A percentile compares a stretch with the other conserved stretches of the same genome.
These are phyloP conservation scores for Pseudorasbora parva DNA, from an alignment of 2,113 vertebrate species.

Conservation along the genomic window DNA sequence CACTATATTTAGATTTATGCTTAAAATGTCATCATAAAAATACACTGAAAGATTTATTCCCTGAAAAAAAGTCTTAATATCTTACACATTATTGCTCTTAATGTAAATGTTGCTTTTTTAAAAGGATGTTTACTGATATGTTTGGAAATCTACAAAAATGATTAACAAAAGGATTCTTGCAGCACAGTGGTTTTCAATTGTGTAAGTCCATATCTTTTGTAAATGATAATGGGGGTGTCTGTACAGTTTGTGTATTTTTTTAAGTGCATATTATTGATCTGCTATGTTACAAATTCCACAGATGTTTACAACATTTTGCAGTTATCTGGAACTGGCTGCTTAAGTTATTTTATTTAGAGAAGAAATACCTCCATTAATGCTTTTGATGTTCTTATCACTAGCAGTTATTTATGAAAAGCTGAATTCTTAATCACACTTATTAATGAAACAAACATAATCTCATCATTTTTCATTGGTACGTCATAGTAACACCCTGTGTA, in stretches of 20 bases:
- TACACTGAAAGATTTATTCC: not conserved
- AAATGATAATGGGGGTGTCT: conserved; percentile 52
- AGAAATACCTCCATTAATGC: conserved; percentile 26
- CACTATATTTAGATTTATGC: not conserved
- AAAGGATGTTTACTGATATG: not conserved
- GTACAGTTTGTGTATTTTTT: conserved; percentile 70
- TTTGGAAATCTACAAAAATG: not conserved
- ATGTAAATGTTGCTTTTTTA: not conserved
- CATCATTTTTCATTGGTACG: not conserved
- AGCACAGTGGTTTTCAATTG: conserved; percentile 53
- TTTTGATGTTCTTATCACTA: conserved; percentile 34
- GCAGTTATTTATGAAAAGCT: conserved; percentile 31
- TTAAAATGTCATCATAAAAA: not conserved
- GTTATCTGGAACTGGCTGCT: conserved; percentile 25
- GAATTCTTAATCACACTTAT: conserved; percentile 26
- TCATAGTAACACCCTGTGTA: not conserved
- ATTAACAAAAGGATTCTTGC: not conserved
- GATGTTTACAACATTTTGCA: conserved; percentile 35
- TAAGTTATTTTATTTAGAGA: conserved; percentile 21
- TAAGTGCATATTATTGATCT: conserved; percentile 18
- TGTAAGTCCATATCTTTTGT: conserved; percentile 58
- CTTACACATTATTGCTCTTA: not conserved
- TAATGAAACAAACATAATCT: conserved; percentile 7
- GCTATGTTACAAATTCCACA: conserved; percentile 15
- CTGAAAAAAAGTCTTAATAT: not conserved